Evolutionary conservation across 1,140 invertebrate species (phyloP).

Genomic region (Triops longicaudatus): DNA sequence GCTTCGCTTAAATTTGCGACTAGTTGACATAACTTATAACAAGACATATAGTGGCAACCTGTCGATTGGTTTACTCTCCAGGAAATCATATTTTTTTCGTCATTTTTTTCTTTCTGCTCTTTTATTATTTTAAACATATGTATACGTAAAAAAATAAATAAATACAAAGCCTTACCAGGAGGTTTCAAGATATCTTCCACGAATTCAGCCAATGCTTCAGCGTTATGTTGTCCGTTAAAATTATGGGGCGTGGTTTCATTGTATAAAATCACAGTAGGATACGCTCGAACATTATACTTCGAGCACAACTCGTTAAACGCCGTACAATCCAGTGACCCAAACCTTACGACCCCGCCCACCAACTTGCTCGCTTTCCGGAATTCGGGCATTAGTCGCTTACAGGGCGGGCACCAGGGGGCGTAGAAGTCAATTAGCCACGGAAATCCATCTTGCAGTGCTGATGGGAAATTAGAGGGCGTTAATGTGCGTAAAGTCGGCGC

Average conservation of each 20-base stretch:
- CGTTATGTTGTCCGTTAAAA: constrained; percentile 53
- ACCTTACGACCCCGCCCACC: constrained; percentile 43
- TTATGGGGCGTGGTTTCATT: constrained; percentile 50
- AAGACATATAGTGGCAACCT: too few species aligned
- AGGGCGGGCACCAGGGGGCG: constrained; percentile 77
- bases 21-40: too few species aligned
- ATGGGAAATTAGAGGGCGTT: constrained; percentile 50
- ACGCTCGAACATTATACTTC: constrained; percentile 57
- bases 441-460: constrained; percentile 38
- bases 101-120: too few species aligned
- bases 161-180: constrained; percentile 36
- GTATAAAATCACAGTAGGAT: constrained; percentile 65
- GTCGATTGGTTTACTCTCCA: too few species aligned
- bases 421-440: constrained; percentile 66
- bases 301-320: constrained; percentile 45
- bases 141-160: too few species aligned
- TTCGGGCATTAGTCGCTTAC: constrained; percentile 61
- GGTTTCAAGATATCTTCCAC: constrained; percentile 51
- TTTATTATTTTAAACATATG: too few species aligned
- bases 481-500: constrained; percentile 55
- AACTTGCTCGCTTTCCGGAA: constrained; percentile 47
- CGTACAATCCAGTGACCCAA: constrained; percentile 59
- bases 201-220: constrained; percentile 56
- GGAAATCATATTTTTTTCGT: too few species aligned
- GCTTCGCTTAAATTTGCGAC: too few species aligned